Evolutionary conservation across 2,113 vertebrate species (phyloP), one percentile per base, ranked within the genome.

Genomic region (Hemiscyllium ocellatum): DNA sequence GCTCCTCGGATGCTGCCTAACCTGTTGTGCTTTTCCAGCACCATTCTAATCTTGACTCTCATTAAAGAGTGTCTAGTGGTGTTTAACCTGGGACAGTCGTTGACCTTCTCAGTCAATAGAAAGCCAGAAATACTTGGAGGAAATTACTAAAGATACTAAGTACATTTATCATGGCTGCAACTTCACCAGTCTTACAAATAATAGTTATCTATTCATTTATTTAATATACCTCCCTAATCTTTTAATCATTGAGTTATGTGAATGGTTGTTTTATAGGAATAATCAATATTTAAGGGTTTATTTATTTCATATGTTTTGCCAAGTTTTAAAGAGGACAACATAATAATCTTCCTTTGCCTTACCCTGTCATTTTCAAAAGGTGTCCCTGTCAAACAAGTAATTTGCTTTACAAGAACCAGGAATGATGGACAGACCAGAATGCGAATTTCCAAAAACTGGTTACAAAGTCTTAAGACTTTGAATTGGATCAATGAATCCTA

Each of bases 261-360:
- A 91, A 91, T 65, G 10, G 50, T 37, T 61, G 19, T 15, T 65
- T 33, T n/a, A 91, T 65, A 20, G 19, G 61, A 91, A 65, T 91
- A 91, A n/a, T 91, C 89, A 91, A 91, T 91, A 91, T 61, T 80
- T 80, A 37, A 91, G 7, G 33, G 37, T 91, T 61, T n/a, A 65
- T 65, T 91, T 61, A 33, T n/a, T 65, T n/a, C 56, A 91, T 66
- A 66, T 17, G 33, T 19, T 61, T 91, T 37, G 61, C 33, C 29
- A 65, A 37, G 20, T 66, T 86, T 61, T 2, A 15, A 15, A 10
- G 50, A 52, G 47, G 85, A 26, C 26, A 89, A 56, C 10, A 89
- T 29, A 33, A 33, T 56, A 61, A 26, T 0, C 12, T 86, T 61
- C 50, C 61, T 56, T 89, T 29, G 12, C 52, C 52, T 26, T 61